Conservation (phyloP, 2,797 vertebrate species). For the Silurus aristotelis region DNA sequence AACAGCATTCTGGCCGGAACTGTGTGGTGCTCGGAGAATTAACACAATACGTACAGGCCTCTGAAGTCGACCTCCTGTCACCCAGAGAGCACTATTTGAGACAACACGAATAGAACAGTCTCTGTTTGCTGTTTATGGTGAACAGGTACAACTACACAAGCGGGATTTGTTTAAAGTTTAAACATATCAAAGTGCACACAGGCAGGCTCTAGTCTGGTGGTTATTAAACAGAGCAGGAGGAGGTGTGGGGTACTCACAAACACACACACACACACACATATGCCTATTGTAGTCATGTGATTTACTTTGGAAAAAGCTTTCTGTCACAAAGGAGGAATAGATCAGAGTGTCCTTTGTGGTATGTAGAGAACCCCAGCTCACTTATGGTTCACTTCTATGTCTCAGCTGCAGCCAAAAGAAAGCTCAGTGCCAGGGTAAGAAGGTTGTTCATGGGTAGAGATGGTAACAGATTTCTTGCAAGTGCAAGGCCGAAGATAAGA, state of each 20-base stretch:
- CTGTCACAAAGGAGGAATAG: slow-evolving; percentile 51
- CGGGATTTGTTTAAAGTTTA: slow-evolving; percentile 63
- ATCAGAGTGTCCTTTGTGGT: slow-evolving; percentile 47
- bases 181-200: slow-evolving; percentile 53
- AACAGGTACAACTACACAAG: slow-evolving; percentile 41
- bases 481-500: slow-evolving; percentile 54
- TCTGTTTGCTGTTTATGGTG: slow-evolving; percentile 31
- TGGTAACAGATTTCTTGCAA: slow-evolving; percentile 23
- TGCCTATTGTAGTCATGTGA: slow-evolving; percentile 59
- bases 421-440: slow-evolving; percentile 38
- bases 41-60: slow-evolving; percentile 26
- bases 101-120: slow-evolving; percentile 28
- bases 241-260: slow-evolving; percentile 11
- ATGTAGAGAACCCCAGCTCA: slow-evolving; percentile 54
- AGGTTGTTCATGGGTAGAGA: neutral
- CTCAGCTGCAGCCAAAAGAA: slow-evolving; percentile 41
- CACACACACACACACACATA: slow-evolving; percentile 31
- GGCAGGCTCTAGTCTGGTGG: slow-evolving; percentile 44
- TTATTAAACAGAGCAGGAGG: slow-evolving; percentile 40
- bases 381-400: slow-evolving; percentile 35
- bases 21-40: slow-evolving; percentile 37
- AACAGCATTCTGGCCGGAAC: slow-evolving; percentile 22
- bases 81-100: slow-evolving; percentile 1
- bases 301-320: slow-evolving; percentile 55
- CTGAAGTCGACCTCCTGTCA: slow-evolving; percentile 27